Evolutionary conservation across 37 sponge, comb jelly and placozoan species (phyloP), one percentile per base, ranked within the genome.

Genomic region (Hormiphora californensis): DNA sequence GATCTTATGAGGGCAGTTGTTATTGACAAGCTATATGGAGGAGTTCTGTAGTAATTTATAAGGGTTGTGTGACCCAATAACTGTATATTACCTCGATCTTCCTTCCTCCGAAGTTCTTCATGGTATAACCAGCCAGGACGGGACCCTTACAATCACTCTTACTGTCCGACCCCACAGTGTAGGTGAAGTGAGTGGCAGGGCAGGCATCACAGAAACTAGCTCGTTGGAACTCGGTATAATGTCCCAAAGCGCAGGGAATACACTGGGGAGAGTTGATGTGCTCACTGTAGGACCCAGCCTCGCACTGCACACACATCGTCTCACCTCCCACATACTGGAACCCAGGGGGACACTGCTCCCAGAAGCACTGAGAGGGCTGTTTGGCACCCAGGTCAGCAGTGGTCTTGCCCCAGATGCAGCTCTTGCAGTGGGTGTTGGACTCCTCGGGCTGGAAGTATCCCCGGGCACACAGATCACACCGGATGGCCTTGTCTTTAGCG

Each of bases 21-120:
- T n/a, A n/a, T n/a, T n/a, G n/a, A n/a, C n/a, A n/a, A n/a, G n/a
- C n/a, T n/a, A n/a, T n/a, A n/a, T n/a, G n/a, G n/a, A n/a, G n/a
- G n/a, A n/a, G n/a, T n/a, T n/a, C n/a, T n/a, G n/a, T n/a, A n/a
- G n/a, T n/a, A n/a, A n/a, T n/a, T n/a, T n/a, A n/a, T n/a, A n/a
- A n/a, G n/a, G n/a, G n/a, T n/a, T n/a, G n/a, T n/a, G n/a, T n/a
- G n/a, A n/a, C n/a, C n/a, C n/a, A n/a, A n/a, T n/a, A n/a, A n/a
- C n/a, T n/a, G n/a, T n/a, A n/a, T n/a, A n/a, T n/a, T n/a, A n/a
- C 61, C 23, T 57, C 61, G 61, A 57, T 57, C 61, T 57, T 57
- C 4, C 61, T 23, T 28, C 61, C 61, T 19, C 61, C 61, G n/a
- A 57, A 57, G 61, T 57, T 57, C 61, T 57, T 57, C 61, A 57